Evolutionary conservation across 2,113 vertebrate genomes (phyloP).

Genomic region (Donacobius atricapilla): DNA sequence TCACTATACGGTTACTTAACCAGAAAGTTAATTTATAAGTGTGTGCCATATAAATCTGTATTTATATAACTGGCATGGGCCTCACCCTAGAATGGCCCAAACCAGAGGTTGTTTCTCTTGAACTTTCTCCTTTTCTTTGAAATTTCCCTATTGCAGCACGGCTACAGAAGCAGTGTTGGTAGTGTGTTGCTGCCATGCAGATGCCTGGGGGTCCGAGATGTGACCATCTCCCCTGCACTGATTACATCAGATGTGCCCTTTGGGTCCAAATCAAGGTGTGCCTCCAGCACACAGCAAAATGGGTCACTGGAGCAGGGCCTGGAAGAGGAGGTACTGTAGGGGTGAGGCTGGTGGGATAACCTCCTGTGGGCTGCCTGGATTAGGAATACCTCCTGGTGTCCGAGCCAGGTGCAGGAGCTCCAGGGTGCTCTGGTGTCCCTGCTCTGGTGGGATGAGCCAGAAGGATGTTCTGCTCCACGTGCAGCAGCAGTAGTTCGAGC

Average conservation of each 20-base stretch:
- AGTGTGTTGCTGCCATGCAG: rapidly evolving
- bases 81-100: background rate
- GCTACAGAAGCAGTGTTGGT: background rate
- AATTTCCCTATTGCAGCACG: rapidly evolving
- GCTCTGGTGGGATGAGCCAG: background rate
- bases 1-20: background rate
- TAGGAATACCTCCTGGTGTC: background rate
- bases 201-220: rapidly evolving
- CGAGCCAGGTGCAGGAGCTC: background rate
- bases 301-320: background rate
- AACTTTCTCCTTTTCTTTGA: background rate
- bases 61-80: background rate
- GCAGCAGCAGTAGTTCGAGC: rapidly evolving
- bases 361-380: rapidly evolving
- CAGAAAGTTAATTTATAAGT: background rate
- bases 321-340: background rate
- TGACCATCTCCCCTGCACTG: background rate
- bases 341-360: background rate
- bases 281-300: rapidly evolving
- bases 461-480: background rate
- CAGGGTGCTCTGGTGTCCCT: background rate
- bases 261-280: rapidly evolving
- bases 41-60: background rate
- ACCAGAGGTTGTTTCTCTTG: background rate
- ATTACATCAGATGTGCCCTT: background rate